phyloP scores from a whole-genome alignment of 2,888 invertebrate species.

The Ormyrus rosae region DNA sequence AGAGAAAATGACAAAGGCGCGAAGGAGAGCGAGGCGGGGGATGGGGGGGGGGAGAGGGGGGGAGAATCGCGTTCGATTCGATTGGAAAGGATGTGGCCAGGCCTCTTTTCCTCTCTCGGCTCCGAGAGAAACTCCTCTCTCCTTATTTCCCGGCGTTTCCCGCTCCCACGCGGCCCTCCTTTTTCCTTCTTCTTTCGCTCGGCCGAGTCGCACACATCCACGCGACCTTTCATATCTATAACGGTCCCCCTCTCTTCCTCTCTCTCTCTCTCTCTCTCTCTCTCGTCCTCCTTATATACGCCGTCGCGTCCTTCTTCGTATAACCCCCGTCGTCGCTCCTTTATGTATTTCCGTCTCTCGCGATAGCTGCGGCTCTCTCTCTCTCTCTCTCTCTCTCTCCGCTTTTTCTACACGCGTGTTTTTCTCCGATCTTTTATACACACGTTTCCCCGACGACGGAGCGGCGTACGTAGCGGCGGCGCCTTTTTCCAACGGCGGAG shows the following conservation, averaged over 20 bases:
- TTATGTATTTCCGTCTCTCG: not conserved
- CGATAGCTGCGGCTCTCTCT: not conserved
- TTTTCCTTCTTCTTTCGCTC: not conserved
- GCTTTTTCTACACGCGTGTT: not conserved
- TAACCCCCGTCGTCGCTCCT: not conserved
- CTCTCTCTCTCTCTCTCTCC: not conserved
- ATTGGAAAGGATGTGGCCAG: constrained; percentile 71
- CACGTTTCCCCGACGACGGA: too few species aligned
- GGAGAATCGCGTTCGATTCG: constrained; percentile 65
- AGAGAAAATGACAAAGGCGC: constrained; percentile 71
- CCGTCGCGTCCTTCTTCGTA: constrained; percentile 21
- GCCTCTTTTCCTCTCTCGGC: constrained; percentile 66
- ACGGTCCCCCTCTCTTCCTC: constrained; percentile 50
- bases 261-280: constrained; percentile 28
- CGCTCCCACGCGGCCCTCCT: constrained; percentile 30
- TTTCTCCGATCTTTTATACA: not conserved
- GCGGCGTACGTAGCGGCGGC: too few species aligned
- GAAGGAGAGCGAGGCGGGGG: constrained; percentile 54
- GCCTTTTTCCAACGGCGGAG: too few species aligned
- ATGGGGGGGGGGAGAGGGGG: constrained; percentile 12
- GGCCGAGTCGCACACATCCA: not conserved
- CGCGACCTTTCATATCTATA: constrained; percentile 31
- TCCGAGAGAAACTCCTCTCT: constrained; percentile 42
- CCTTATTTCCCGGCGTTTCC: constrained; percentile 54
- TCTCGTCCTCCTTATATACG: constrained; percentile 3